Conservation (phyloP, 2,113 vertebrate genomes). For the Boulengeromyrus knoepffleri region DNA sequence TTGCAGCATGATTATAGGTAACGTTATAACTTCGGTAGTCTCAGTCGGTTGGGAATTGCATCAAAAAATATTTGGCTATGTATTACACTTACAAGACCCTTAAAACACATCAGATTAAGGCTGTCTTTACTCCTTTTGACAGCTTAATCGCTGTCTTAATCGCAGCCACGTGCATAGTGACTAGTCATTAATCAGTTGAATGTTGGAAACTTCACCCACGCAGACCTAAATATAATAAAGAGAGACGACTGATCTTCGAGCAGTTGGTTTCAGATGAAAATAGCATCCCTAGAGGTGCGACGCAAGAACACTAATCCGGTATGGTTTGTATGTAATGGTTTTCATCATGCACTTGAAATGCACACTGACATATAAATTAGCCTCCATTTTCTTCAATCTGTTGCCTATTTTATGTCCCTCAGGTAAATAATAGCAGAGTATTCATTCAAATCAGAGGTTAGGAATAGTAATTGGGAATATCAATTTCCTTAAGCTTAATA, state of each 20-base stretch:
- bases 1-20: background rate
- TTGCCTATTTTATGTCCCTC: background rate
- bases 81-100: background rate
- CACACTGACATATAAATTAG: background rate
- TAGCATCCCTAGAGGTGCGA: background rate
- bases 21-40: background rate
- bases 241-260: background rate
- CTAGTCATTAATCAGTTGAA: background rate
- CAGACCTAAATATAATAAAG: background rate
- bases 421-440: background rate
- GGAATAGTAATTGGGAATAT: background rate
- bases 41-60: background rate
- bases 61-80: background rate
- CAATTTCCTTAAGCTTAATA: background rate
- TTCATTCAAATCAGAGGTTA: background rate
- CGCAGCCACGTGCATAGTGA: background rate
- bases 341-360: background rate
- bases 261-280: background rate
- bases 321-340: background rate
- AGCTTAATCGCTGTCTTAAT: background rate
- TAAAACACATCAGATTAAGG: background rate
- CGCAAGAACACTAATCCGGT: background rate
- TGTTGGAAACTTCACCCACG: background rate
- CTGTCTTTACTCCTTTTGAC: background rate
- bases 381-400: background rate